Conservation (phyloP, 2,797 vertebrate genomes). For the Balearica regulorum region DNA sequence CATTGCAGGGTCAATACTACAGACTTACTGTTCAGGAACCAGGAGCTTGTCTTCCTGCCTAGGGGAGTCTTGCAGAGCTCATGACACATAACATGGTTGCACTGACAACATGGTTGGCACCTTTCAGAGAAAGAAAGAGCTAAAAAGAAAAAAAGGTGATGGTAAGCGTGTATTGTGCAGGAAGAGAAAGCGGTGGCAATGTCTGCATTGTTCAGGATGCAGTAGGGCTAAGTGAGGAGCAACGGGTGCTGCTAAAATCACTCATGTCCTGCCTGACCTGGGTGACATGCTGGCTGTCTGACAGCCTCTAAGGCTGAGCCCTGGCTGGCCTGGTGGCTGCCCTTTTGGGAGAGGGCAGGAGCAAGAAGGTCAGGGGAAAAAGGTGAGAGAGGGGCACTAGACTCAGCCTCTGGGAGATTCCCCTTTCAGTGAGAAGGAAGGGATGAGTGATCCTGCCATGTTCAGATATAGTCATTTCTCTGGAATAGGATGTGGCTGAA, state of each 20-base stretch:
- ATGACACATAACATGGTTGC: neutral
- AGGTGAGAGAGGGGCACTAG: neutral
- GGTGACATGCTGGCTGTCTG: neutral
- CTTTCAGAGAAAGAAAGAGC: neutral
- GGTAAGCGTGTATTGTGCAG: neutral
- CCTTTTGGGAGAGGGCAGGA: neutral
- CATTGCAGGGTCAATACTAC: neutral
- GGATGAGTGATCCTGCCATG: neutral
- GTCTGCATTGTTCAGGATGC: no score
- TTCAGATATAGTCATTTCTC: neutral
- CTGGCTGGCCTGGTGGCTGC: neutral
- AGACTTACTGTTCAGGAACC: neutral
- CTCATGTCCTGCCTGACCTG: neutral
- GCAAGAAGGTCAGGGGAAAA: neutral
- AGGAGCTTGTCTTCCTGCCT: neutral
- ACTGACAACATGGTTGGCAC: neutral
- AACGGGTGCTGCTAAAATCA: neutral
- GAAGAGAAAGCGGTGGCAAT: neutral
- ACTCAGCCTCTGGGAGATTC: neutral
- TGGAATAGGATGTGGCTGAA: neutral
- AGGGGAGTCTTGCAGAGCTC: neutral
- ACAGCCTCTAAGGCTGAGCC: neutral
- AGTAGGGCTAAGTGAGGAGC: rapidly evolving
- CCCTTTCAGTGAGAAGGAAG: neutral
- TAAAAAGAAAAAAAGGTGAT: neutral